Percentiles rank a stretch among this genome's conserved stretches.
phyloP scores from a whole-genome alignment of 2,888 invertebrate genomes.

The Prosopocoilus inquinatus region DNA sequence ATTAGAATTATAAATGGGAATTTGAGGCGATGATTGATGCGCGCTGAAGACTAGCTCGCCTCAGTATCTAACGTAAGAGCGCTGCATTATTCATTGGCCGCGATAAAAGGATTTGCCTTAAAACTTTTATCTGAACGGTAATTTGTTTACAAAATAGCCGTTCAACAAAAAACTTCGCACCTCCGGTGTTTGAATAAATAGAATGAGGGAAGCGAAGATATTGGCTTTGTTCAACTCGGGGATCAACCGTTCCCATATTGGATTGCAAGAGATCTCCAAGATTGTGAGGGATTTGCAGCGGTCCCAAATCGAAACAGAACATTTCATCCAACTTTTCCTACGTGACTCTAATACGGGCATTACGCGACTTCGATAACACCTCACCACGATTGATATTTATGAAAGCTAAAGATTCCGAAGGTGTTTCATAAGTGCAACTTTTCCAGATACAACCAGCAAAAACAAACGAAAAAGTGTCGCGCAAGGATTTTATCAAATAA shows the following conservation, averaged over 20 bases:
- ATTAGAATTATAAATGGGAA: constrained; percentile 39
- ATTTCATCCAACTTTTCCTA: constrained; percentile 51
- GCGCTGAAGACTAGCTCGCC: constrained; percentile 22
- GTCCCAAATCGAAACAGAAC: constrained; percentile 52
- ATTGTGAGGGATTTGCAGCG: constrained; percentile 51
- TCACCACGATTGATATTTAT: constrained; percentile 50
- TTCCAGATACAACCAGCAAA: background rate
- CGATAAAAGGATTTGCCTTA: constrained; percentile 51
- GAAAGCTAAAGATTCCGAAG: constrained; percentile 46
- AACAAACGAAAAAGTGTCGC: no score
- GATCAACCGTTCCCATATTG: constrained; percentile 50
- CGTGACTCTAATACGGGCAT: constrained; percentile 49
- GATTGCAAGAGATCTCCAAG: constrained; percentile 50
- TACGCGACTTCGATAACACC: constrained; percentile 44
- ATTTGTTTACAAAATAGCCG: constrained; percentile 52
- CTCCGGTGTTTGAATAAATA: constrained; percentile 49
- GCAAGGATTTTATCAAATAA: no score
- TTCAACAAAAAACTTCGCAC: constrained; percentile 46
- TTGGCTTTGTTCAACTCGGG: constrained; percentile 46
- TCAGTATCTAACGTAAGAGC: constrained; percentile 32
- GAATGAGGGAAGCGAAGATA: constrained; percentile 41
- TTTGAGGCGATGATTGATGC: constrained; percentile 33
- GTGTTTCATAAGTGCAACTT: constrained; percentile 9
- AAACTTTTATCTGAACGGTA: constrained; percentile 51
- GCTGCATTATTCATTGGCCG: constrained; percentile 50